Evolutionary conservation across 2,113 vertebrate genomes (phyloP).

Genomic region (Strix uralensis): DNA sequence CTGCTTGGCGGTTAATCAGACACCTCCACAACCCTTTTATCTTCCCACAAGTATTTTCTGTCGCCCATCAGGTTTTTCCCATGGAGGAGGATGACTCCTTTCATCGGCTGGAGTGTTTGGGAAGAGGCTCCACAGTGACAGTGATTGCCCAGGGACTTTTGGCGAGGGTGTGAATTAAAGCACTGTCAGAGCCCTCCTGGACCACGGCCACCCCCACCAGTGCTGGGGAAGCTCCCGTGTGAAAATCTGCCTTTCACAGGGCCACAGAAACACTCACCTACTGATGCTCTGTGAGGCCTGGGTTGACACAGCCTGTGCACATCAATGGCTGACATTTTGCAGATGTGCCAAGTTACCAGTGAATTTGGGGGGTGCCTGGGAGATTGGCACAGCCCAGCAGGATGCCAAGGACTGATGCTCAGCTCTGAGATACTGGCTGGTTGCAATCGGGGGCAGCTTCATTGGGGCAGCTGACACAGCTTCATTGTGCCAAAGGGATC

Average conservation of each 20-base stretch:
- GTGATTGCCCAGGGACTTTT: accelerated
- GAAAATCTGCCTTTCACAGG: not conserved
- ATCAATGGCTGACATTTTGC: accelerated
- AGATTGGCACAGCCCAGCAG: accelerated
- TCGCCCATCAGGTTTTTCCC: not conserved
- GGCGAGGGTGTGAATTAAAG: not conserved
- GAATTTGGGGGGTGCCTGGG: not conserved
- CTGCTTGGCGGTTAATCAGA: not conserved
- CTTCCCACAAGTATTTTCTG: not conserved
- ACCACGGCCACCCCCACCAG: too few relatives aligned
- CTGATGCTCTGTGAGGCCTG: not conserved
- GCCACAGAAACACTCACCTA: accelerated
- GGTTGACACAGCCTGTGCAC: not conserved
- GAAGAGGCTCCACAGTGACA: accelerated
- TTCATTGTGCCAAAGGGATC: accelerated
- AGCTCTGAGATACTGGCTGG: accelerated
- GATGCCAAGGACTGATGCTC: not conserved
- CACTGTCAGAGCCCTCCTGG: not conserved
- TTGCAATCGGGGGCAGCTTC: accelerated
- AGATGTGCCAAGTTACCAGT: not conserved
- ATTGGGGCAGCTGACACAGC: accelerated
- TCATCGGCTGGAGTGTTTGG: accelerated
- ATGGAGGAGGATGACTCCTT: not conserved
- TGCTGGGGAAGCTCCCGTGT: not conserved
- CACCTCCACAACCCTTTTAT: not conserved